A percentile compares a stretch with the other conserved stretches of the same genome.
Evolutionary conservation across 1,140 invertebrate species (phyloP).

Genomic region (Melipona quadrifasciata): DNA sequence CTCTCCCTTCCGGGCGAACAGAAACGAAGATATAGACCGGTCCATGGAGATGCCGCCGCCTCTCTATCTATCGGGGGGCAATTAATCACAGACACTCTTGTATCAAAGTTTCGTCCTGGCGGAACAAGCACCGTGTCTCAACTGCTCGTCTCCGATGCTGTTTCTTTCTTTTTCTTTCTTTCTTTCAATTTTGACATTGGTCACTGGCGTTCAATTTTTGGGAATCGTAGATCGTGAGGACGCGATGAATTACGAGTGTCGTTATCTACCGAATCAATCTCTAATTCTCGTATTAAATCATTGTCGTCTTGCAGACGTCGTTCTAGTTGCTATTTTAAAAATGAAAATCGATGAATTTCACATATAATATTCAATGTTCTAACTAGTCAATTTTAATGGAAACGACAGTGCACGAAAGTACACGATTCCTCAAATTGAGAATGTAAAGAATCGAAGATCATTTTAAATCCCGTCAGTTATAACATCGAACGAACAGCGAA

Average conservation of each 20-base stretch:
- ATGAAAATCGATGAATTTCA: no score
- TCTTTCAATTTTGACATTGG: not conserved
- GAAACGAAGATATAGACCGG: not conserved
- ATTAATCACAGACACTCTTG: constrained; percentile 32
- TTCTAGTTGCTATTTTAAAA: no score
- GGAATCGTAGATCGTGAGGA: not conserved
- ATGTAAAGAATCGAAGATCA: no score
- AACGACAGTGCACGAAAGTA: no score
- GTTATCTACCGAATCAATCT: no score
- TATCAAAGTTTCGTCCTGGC: not conserved
- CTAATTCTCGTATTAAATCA: no score
- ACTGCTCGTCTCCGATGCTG: no score
- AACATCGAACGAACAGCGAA: not conserved
- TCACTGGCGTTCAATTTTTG: not conserved
- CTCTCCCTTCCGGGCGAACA: not conserved
- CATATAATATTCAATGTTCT: no score
- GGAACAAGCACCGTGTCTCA: not conserved
- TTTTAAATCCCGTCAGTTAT: not conserved
- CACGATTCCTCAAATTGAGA: no score
- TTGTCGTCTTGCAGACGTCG: no score
- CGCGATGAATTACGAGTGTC: no score
- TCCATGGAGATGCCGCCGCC: not conserved
- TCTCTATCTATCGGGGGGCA: constrained; percentile 16
- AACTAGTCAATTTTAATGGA: no score
- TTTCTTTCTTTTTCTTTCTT: not conserved